Evolutionary conservation across 53 echinoderm and acorn worm species (phyloP).

Genomic region (Antedon mediterranea): DNA sequence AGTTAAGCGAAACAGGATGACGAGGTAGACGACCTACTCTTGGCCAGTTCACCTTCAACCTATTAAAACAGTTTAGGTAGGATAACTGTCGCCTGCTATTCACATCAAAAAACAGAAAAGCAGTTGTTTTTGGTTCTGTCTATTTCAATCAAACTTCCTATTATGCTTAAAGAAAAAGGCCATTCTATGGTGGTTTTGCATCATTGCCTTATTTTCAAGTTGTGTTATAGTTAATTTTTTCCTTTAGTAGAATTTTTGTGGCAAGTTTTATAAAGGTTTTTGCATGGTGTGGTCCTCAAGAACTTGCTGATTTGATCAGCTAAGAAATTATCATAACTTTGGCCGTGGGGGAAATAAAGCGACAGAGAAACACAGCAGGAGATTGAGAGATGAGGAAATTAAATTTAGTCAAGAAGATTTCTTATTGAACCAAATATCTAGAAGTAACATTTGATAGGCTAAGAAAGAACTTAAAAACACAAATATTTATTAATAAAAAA

Average conservation of each 20-base stretch:
- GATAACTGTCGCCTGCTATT: not conserved
- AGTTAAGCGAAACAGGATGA: not conserved
- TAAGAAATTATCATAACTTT: not conserved
- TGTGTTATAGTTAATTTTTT: not conserved
- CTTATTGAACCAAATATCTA: not conserved
- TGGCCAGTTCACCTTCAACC: not conserved
- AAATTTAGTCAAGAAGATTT: not conserved
- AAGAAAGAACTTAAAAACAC: too few relatives aligned
- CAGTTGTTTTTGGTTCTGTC: not conserved
- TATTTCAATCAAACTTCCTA: not conserved
- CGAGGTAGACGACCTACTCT: not conserved
- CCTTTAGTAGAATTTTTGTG: not conserved
- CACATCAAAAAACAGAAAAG: not conserved
- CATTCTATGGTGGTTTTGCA: not conserved
- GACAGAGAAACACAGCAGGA: not conserved
- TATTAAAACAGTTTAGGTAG: not conserved
- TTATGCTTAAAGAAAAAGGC: not conserved
- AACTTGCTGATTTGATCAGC: not conserved
- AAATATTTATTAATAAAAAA: too few relatives aligned
- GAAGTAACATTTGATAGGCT: not conserved
- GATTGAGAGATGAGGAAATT: not conserved
- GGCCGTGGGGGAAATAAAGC: not conserved
- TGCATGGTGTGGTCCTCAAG: not conserved
- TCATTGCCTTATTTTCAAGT: not conserved
- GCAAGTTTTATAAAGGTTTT: not conserved